Evolutionary conservation across 92 coral and sea anemone species (phyloP), one percentile per base, ranked within the genome.

Genomic region (Meandrina meandrites): DNA sequence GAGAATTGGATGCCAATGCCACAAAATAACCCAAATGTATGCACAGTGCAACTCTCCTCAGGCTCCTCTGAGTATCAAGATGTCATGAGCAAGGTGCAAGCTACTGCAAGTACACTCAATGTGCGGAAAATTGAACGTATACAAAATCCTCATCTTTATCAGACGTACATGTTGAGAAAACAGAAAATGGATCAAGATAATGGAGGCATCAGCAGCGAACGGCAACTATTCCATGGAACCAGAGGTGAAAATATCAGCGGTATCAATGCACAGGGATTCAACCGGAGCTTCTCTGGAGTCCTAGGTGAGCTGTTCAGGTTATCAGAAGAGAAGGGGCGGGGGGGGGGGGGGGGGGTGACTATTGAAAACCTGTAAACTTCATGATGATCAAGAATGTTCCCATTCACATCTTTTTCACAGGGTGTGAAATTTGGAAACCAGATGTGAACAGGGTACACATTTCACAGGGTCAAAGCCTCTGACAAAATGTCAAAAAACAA

Each of bases 151-250:
- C 80, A 84, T 45, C 89, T 95, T 64, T 95, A 91, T 82, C 58
- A 60, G 69, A 66, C 86, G 1, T 93, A 93, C 54, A 83, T 85
- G 84, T 89, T 92, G 14, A 89, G 75, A 42, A 95, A 95, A 80
- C 86, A 87, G 81, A 87, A 90, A 68, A 95, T 95, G 98, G 92
- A 90, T 64, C 80, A 87, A 80, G 93, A 87, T 45, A 92, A 90
- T 42, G 78, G 85, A 87, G 94, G 94, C 64, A 14, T 57, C 22
- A 85, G 91, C 68, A 93, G 88, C 51, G 98, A 95, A 83, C 84
- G 76, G 35, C 79, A 86, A 70, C 75, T 95, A 18, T 95, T 94
- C 82, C 98, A 95, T 78, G 98, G 98, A 8, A 95, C 98, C 1
- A 82, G 82, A 11, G 87, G 74, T n/a, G 68, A 87, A 58, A 95